phyloP scores from a whole-genome alignment of 2,797 vertebrate genomes.

The Melanotaenia trifasciata region DNA sequence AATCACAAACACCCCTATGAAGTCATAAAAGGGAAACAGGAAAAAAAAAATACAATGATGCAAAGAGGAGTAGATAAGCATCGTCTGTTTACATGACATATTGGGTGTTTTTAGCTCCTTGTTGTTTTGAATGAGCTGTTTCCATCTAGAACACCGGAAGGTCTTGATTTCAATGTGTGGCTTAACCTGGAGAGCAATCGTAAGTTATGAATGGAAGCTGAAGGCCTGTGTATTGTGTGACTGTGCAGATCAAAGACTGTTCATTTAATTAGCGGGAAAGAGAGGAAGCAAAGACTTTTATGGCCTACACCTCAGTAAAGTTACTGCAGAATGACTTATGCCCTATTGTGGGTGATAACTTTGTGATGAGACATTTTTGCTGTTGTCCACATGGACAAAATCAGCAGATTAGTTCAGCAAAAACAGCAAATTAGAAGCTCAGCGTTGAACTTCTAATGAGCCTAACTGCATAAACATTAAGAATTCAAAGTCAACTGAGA shows the following conservation, averaged over 20 bases:
- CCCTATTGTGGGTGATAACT: constrained; percentile 14
- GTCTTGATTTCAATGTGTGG: constrained; percentile 24
- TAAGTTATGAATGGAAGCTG: constrained; percentile 62
- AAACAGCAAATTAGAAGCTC: not conserved
- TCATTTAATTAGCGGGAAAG: constrained; percentile 59
- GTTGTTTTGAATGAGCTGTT: constrained; percentile 16
- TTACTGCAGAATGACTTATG: constrained; percentile 24
- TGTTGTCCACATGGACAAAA: not conserved
- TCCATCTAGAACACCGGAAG: constrained; percentile 27
- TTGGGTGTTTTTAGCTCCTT: not conserved
- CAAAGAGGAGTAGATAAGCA: not conserved
- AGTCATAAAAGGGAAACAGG: not conserved
- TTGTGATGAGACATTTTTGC: not conserved
- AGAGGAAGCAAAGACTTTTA: constrained; percentile 57
- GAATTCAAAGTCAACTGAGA: constrained; percentile 10
- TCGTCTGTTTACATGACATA: not conserved
- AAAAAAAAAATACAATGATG: not conserved
- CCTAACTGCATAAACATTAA: constrained; percentile 16
- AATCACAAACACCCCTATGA: not conserved
- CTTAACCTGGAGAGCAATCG: constrained; percentile 29
- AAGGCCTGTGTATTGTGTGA: constrained; percentile 52
- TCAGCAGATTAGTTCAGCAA: not conserved
- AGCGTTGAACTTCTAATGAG: constrained; percentile 1
- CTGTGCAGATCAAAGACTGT: constrained; percentile 55
- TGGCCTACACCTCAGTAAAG: constrained; percentile 31